Conservation (phyloP, 2,113 vertebrate genomes). For the Xenus cinereus region DNA sequence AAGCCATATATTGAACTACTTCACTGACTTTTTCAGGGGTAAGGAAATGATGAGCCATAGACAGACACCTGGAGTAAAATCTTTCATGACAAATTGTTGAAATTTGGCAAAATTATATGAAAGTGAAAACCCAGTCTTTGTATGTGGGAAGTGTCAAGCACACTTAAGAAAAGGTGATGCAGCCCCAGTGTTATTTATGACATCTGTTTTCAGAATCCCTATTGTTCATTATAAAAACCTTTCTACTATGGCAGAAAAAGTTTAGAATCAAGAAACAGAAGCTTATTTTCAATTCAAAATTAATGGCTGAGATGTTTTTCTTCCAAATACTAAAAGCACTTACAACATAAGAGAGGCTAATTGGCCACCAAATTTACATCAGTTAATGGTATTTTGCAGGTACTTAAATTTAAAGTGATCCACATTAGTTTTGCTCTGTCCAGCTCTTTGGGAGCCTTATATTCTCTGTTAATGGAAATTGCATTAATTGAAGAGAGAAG, state of each 20-base stretch:
- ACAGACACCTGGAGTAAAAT: not conserved
- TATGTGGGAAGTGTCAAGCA: not conserved
- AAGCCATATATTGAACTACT: not conserved
- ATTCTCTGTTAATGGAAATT: not conserved
- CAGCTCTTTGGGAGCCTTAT: not conserved
- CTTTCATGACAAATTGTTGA: not conserved
- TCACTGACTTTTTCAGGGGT: not conserved
- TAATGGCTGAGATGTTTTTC: not conserved
- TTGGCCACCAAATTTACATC: slow-evolving; percentile 34
- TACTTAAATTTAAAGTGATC: slow-evolving; percentile 24
- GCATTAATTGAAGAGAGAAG: not conserved
- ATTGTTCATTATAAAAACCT: not conserved
- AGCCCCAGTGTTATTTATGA: not conserved
- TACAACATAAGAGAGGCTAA: not conserved
- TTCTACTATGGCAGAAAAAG: not conserved
- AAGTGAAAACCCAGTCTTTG: not conserved
- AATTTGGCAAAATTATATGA: not conserved
- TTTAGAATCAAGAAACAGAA: not conserved
- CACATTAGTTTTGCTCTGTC: not conserved
- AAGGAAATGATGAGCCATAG: not conserved
- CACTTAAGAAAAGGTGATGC: not conserved
- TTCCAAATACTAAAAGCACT: slow-evolving; percentile 17
- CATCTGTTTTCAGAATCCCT: not conserved
- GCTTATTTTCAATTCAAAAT: slow-evolving; percentile 10
- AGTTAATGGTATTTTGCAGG: slow-evolving; percentile 27